Percentiles rank a stretch among this genome's conserved stretches.
phyloP scores from a whole-genome alignment of 2,888 invertebrate species.

The Folsomia candida region DNA sequence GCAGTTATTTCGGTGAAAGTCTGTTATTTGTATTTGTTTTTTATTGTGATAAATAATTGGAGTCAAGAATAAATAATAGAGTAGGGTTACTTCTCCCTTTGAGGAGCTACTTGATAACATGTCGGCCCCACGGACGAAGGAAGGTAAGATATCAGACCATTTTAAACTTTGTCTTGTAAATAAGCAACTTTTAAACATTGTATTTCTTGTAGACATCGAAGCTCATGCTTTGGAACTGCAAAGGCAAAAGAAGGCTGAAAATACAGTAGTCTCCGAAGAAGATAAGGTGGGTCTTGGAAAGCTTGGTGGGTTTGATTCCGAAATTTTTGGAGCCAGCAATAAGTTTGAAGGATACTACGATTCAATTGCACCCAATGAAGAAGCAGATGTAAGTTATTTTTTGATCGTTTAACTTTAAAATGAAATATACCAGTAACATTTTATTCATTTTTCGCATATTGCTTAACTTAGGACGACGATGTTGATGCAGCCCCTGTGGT shows the following conservation, averaged over 20 bases:
- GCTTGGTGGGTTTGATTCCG: slow-evolving; percentile 80
- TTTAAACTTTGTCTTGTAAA: slow-evolving; percentile 6
- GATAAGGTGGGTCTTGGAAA: slow-evolving; percentile 82
- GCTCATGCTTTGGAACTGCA: slow-evolving; percentile 90
- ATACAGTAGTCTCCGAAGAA: slow-evolving; percentile 59
- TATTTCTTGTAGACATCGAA: slow-evolving; percentile 74
- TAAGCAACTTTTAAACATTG: slow-evolving; percentile 1
- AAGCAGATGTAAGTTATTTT: slow-evolving; percentile 66
- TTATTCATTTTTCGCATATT: slow-evolving; percentile 11
- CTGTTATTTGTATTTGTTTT: no score
- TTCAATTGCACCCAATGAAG: slow-evolving; percentile 94
- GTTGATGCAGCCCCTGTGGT: slow-evolving; percentile 58
- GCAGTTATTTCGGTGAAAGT: no score
- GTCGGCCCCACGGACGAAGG: slow-evolving; percentile 38
- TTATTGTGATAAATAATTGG: no score
- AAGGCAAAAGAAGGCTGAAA: slow-evolving; percentile 71
- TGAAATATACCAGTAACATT: no score
- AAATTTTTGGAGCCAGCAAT: slow-evolving; percentile 79
- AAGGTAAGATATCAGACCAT: slow-evolving; percentile 28
- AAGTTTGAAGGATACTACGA: slow-evolving; percentile 93
- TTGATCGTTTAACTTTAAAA: background rate
- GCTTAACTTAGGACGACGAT: slow-evolving; percentile 78
- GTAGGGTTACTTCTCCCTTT: no score
- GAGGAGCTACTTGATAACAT: no score
- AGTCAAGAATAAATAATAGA: no score